A percentile compares a stretch with the other conserved stretches of the same genome.
Conservation (phyloP, 1,140 invertebrate species). For the Scaptodrosophila lebanonensis region DNA sequence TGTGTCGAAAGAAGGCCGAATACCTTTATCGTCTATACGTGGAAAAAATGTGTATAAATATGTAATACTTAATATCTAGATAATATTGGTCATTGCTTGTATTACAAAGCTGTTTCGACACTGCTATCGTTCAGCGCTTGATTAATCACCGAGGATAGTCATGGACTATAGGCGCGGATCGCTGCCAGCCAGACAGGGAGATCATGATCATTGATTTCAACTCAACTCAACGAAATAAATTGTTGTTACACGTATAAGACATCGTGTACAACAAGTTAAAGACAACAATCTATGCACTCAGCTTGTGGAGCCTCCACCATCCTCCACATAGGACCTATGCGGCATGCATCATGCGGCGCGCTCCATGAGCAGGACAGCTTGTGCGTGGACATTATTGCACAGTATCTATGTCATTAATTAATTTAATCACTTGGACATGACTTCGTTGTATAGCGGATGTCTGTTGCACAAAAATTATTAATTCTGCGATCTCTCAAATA, state of each 20-base stretch:
- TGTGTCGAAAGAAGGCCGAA: no score
- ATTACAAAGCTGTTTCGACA: not conserved
- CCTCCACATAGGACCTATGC: constrained; percentile 32
- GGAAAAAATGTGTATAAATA: no score
- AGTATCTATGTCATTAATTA: constrained; percentile 77
- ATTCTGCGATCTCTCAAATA: no score
- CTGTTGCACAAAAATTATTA: constrained; percentile 57
- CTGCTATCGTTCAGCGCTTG: constrained; percentile 28
- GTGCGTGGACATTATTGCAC: constrained; percentile 73
- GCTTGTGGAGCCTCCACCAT: not conserved
- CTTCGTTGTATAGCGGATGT: constrained; percentile 45
- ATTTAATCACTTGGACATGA: constrained; percentile 76
- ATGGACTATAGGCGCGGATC: not conserved
- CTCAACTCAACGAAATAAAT: constrained; percentile 60
- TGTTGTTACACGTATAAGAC: constrained; percentile 74
- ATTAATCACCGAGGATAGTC: constrained; percentile 57
- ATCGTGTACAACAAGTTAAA: constrained; percentile 75
- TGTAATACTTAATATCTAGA: no score
- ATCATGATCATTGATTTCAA: constrained; percentile 46
- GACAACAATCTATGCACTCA: constrained; percentile 61
- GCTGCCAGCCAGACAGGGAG: not conserved
- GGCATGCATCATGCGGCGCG: constrained; percentile 21
- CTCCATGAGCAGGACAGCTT: constrained; percentile 20
- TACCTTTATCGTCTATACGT: no score
- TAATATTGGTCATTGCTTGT: constrained; percentile 44